Percentiles rank a stretch among this genome's conserved stretches.
phyloP scores from a whole-genome alignment of 2,888 invertebrate species.

The Laspeyria flexula region DNA sequence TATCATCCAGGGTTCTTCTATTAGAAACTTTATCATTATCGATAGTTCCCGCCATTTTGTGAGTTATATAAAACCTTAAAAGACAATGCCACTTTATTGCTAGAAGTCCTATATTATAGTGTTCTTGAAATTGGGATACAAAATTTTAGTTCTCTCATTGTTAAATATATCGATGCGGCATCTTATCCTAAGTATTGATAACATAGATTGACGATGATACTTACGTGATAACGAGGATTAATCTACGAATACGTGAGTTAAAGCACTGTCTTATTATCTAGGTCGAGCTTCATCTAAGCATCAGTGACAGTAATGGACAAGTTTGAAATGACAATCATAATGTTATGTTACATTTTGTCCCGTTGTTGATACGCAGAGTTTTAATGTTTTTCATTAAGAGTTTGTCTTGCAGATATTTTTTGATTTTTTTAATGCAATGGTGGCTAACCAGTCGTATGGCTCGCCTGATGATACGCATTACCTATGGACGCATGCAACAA shows the following conservation, averaged over 20 bases:
- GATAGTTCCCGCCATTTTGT: neutral
- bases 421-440: too few species aligned
- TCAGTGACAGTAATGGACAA: neutral
- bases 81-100: neutral
- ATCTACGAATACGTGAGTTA: neutral
- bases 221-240: neutral
- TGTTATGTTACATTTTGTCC: too few species aligned
- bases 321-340: too few species aligned
- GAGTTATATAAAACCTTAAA: neutral
- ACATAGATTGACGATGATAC: neutral
- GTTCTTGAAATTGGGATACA: neutral
- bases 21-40: slow-evolving; percentile 11
- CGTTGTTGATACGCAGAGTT: too few species aligned
- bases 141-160: slow-evolving; percentile 22
- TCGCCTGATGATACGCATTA: too few species aligned
- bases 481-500: too few species aligned
- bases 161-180: neutral
- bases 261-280: neutral
- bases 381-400: too few species aligned
- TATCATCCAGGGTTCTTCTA: slow-evolving; percentile 11
- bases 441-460: too few species aligned
- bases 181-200: neutral
- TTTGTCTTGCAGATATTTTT: too few species aligned
- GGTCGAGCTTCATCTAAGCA: neutral
- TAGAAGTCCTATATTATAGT: neutral